phyloP scores from a whole-genome alignment of 2,888 invertebrate species.

The Dioctria linearis region DNA sequence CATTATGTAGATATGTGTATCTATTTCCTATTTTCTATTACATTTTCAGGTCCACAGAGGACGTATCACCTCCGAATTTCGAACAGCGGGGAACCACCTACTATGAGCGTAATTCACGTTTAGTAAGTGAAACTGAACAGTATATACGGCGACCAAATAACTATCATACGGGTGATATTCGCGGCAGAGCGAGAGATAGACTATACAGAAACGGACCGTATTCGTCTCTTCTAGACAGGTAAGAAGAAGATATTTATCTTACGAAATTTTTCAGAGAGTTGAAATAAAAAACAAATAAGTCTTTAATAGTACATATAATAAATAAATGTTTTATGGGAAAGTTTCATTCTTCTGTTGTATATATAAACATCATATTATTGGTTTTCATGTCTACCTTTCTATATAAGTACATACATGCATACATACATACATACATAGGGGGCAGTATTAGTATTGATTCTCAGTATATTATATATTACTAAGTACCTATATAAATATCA shows the following conservation, averaged over 20 bases:
- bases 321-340: too few species aligned
- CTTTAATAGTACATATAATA: too few species aligned
- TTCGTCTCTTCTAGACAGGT: constrained; percentile 70
- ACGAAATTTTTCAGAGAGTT: too few species aligned
- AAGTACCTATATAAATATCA: neutral
- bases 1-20: too few species aligned
- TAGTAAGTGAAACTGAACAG: constrained; percentile 66
- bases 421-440: too few species aligned
- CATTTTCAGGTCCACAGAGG: constrained; percentile 70
- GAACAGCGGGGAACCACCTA: constrained; percentile 70
- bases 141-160: constrained; percentile 66
- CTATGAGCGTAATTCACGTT: constrained; percentile 70
- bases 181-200: constrained; percentile 70
- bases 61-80: constrained; percentile 71
- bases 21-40: constrained; percentile 8
- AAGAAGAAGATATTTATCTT: constrained; percentile 55
- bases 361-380: too few species aligned
- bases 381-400: too few species aligned
- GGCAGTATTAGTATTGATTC: neutral
- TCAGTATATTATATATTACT: neutral
- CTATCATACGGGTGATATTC: constrained; percentile 65
- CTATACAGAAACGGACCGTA: constrained; percentile 71
- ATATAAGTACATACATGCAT: too few species aligned
- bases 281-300: too few species aligned
- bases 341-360: too few species aligned